Evolutionary conservation across 2,888 invertebrate species (phyloP), one percentile per base, ranked within the genome.

Genomic region (Mylabris sibirica): DNA sequence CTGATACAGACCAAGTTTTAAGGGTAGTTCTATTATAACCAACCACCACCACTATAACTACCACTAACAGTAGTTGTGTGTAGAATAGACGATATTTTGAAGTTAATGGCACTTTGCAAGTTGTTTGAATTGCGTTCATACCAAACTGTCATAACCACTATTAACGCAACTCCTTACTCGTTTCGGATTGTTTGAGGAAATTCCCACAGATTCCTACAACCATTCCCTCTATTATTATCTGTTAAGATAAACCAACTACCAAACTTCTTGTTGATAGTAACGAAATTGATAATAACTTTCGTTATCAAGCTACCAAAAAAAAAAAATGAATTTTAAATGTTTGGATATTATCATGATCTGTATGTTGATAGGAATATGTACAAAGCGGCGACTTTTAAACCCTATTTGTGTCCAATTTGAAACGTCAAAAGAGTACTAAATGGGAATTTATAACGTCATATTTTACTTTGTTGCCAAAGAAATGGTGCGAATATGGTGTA

Each of bases 331-430:
- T 30, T 26, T n/a, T 59, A 59, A 59, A 35, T 65, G 35, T 44
- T 59, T 30, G 65, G 57, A 65, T 49, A 59, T 34, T 57, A 62
- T 30, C 38, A 63, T 17, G 57, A 17, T 44, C n/a, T 44, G 12
- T 17, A 44, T 12, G 38, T 38, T 38, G 44, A 2, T 38, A 12
- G 38, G 14, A 1, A 38, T 8, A 44, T 8, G n/a, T 44, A 41
- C 30, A 17, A 57, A 41, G 22, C 44, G 49, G 38, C 49, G 62
- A 38, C 59, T 63, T 63, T 68, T 65, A 68, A 68, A 70, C 63
- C 65, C 41, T 60, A 70, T 70, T 70, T 70, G 67, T 62, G 70
- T 65, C 64, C 70, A 70, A 70, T 70, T 70, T 70, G 60, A 60
- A 41, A 44, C 60, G 70, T 67, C 70, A 70, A 70, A 70, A 65